Conservation (phyloP, 2,888 invertebrate species). For the Amphipoea oculea region DNA sequence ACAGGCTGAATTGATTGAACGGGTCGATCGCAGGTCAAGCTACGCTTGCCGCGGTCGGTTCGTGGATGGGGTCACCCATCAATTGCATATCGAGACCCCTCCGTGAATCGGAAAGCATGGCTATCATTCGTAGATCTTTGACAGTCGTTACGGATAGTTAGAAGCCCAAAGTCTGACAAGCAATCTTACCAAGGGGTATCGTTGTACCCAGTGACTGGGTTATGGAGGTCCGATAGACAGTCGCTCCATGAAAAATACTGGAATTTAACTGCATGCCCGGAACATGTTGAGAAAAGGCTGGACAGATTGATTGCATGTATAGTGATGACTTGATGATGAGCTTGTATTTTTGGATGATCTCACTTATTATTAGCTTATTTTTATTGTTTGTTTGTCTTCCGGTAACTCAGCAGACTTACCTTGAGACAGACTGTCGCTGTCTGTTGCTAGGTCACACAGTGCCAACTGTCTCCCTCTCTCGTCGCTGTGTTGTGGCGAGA, state of each 20-base stretch:
- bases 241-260: neutral
- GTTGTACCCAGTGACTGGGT: neutral
- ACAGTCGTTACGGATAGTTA: neutral
- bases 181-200: neutral
- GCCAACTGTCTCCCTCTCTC: conserved; percentile 22
- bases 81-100: neutral
- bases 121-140: neutral
- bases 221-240: neutral
- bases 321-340: too few species aligned
- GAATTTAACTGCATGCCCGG: neutral
- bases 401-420: conserved; percentile 32
- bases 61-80: too few species aligned
- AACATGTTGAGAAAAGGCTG: neutral
- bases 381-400: conserved; percentile 24
- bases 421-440: conserved; percentile 41
- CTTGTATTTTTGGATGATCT: neutral
- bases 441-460: conserved; percentile 28
- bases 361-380: neutral
- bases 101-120: neutral
- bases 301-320: neutral
- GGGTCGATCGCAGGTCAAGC: too few species aligned
- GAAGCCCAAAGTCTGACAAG: neutral
- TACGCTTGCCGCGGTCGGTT: too few species aligned
- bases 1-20: too few species aligned
- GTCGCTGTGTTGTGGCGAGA: neutral